A percentile compares a stretch with the other conserved stretches of the same genome.
These are phyloP conservation scores for Synchiropus splendidus DNA, from an alignment of 2,113 vertebrate genomes.

Conservation along the genomic window DNA sequence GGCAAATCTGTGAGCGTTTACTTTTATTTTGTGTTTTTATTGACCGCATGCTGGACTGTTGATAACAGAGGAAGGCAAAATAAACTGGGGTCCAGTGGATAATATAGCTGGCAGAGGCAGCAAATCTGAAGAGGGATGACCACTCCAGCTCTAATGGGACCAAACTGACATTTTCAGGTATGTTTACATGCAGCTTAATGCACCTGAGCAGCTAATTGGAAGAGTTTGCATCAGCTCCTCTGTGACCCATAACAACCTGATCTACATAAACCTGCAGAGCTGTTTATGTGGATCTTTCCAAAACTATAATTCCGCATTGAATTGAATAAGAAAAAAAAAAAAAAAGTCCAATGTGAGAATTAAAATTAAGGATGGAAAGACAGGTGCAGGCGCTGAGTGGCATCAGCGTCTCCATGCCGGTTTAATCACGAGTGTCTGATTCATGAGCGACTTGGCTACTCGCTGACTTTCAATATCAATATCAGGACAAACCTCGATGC, in stretches of 20 bases:
- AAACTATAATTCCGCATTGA: not conserved
- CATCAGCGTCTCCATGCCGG: not conserved
- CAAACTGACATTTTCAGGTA: constrained; percentile 3
- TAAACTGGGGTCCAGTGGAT: not conserved
- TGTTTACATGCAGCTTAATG: constrained; percentile 1
- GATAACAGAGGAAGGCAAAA: not conserved
- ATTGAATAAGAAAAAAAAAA: not conserved
- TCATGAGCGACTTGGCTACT: not conserved
- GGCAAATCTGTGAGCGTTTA: too few relatives aligned
- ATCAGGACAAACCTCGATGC: not conserved
- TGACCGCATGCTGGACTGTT: constrained; percentile 6
- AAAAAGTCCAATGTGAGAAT: not conserved
- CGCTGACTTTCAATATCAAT: not conserved
- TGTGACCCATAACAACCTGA: not conserved
- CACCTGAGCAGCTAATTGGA: constrained; percentile 8
- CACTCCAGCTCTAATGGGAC: constrained; percentile 1
- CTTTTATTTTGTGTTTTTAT: not conserved
- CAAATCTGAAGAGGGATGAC: constrained; percentile 2
- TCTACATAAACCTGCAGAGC: not conserved
- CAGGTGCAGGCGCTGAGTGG: constrained; percentile 1
- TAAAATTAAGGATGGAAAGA: not conserved
- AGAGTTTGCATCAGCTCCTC: not conserved
- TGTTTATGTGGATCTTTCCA: not conserved
- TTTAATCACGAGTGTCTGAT: constrained; percentile 2
- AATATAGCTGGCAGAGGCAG: not conserved